Base-by-base conservation (phyloP, 2,113 vertebrate species). In the Arothron firmamentum region DNA sequence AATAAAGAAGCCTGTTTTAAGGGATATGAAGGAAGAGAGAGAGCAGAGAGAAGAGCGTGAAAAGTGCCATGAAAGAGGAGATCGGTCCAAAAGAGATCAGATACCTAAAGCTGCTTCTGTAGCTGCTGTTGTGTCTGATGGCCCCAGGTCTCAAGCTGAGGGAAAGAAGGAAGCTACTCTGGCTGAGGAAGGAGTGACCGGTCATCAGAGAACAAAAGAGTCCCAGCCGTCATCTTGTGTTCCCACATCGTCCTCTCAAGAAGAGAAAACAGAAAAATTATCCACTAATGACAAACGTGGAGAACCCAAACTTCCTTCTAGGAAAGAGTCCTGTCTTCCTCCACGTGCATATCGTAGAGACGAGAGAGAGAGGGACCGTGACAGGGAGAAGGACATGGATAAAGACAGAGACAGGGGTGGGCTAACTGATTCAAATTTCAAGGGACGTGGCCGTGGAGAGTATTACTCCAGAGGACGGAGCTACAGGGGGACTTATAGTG, bases 21-120 rank as follows among this genome's bases (percentile, higher is more conserved):
- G 96, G 72, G 97, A 99, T 74, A 98, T 99, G 96, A 99, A 97
- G 79, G 97, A 98, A 59, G 97, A 99, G 64, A 88, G 96, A 1
- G 97, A 99, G 61, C 94, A 96, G 71, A 91, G 93, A 64, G 94
- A 93, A 68, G 96, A 99, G 73, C 92, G 93, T 12, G 96, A 98
- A 70, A 94, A 93, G 72, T 89, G 79, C 19, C 89, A 79, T 0
- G 95, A 96, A 65, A 93, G 93, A 83, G 86, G 78, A 59, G 76
- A 93, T 81, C 62, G 91, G 81, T 77, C 78, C n/a, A 65, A 95
- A 93, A 91, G 95, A 87, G 90, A 94, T 80, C 69, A 83, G 59
- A 13, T 34, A 17, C 41, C 74, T 69, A 87, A 87, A 85, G 52
- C 75, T 78, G 62, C 81, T 16, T 78, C 85, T 78, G 70, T 78